A percentile compares a stretch with the other conserved stretches of the same genome.
These are phyloP conservation scores for Aradophagus sp. DNA, from an alignment of 1,140 invertebrate species.

Conservation along the genomic window DNA sequence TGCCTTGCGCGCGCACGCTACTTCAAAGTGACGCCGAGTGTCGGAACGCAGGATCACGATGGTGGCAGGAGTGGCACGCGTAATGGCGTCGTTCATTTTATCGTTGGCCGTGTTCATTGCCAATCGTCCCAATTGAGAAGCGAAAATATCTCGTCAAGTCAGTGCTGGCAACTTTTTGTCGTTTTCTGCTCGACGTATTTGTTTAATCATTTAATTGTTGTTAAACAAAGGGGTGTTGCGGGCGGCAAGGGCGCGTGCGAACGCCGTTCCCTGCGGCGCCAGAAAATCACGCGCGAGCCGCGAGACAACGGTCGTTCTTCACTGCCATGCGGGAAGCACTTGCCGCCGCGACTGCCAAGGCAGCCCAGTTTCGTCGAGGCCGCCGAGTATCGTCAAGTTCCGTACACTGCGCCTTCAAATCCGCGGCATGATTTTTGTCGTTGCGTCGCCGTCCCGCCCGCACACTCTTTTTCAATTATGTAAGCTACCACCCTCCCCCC, in stretches of 20 bases:
- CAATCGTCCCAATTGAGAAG: conserved; percentile 67
- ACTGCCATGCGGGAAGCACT: conserved; percentile 35
- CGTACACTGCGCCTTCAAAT: conserved; percentile 28
- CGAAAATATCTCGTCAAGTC: conserved; percentile 71
- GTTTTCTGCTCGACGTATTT: conserved; percentile 23
- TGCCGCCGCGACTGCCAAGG: conserved; percentile 1
- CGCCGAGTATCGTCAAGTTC: conserved; percentile 14
- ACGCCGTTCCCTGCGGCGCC: neutral
- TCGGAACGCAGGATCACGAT: conserved; percentile 6
- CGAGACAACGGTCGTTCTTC: neutral
- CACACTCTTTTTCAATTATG: neutral
- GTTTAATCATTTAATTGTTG: conserved; percentile 16
- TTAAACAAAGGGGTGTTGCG: neutral
- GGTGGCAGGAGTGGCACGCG: conserved; percentile 42
- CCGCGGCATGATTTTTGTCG: conserved; percentile 4
- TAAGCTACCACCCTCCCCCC: too few species aligned
- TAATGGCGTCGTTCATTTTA: conserved; percentile 47
- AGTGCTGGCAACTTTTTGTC: conserved; percentile 73
- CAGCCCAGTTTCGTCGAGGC: neutral
- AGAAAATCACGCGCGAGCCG: too few species aligned
- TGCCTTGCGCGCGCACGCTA: too few species aligned
- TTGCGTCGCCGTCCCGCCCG: neutral
- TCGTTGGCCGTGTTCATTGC: conserved; percentile 49
- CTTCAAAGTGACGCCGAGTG: neutral
- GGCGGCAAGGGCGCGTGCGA: neutral